A percentile compares a stretch with the other conserved stretches of the same genome.
Conservation (phyloP, 2,113 vertebrate genomes). For the Eudyptes chrysolophus region DNA sequence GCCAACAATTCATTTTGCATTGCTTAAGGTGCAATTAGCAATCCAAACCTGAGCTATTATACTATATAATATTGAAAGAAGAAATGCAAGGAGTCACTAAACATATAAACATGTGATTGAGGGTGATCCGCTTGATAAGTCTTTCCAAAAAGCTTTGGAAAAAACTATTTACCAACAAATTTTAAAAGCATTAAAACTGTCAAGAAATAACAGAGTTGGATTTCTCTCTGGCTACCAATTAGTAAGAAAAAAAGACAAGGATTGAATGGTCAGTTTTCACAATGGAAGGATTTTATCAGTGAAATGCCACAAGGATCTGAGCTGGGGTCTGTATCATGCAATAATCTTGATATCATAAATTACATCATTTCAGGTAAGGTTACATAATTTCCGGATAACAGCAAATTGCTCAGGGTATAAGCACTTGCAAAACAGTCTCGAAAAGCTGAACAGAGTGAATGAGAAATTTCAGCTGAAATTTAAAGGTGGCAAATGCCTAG, state of each 20-base stretch:
- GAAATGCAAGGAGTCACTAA: background rate
- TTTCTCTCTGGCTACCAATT: background rate
- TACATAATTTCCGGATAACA: background rate
- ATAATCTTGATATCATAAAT: background rate
- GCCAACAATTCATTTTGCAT: background rate
- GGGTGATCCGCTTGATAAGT: background rate
- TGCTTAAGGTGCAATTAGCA: background rate
- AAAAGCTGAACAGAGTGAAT: background rate
- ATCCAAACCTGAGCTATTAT: background rate
- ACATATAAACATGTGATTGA: background rate
- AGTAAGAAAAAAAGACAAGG: background rate
- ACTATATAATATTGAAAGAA: background rate
- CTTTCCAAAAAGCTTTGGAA: background rate
- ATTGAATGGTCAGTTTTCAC: background rate
- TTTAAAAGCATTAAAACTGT: background rate
- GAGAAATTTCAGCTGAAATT: background rate
- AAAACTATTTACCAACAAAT: background rate
- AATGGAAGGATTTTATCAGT: background rate
- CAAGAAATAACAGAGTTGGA: background rate
- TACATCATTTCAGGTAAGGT: background rate
- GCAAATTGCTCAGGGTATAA: background rate
- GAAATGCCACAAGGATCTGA: background rate
- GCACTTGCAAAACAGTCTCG: background rate
- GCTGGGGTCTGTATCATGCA: background rate
- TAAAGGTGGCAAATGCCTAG: background rate